Base-by-base conservation (phyloP, 2,888 invertebrate species). In the Agriotes lineatus region DNA sequence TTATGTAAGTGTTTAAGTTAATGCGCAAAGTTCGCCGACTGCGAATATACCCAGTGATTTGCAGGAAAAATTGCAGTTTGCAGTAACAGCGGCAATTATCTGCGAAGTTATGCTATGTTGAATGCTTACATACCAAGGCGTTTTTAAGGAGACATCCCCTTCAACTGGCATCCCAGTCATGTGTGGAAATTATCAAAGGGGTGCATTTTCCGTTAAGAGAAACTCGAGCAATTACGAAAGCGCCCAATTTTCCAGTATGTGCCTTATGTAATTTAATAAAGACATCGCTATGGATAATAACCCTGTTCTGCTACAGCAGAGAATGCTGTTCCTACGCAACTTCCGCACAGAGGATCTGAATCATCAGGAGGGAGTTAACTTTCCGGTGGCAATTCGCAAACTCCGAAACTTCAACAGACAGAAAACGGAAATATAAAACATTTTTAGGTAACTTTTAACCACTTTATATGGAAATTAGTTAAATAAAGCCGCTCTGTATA, bases 251-350 rank as follows among this genome's bases (percentile, higher is more conserved):
- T 66, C 66, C 66, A 58, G 59, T 66, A 66, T 44, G 35, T 65
- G 58, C 57, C 19, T 60, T 66, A 56, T 60, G 54, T 66, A 66
- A 66, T 60, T 66, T 66, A 66, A 66, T 66, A 66, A 60, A 60
- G 50, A 59, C 52, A 50, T 66, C 44, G 50, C 60, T 50, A 57
- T 39, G 50, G 50, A 45, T 48, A 65, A 58, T 58, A 65, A 65
- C 54, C 39, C 35, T 37, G 50, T 66, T 66, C 59, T 66, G 50
- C 35, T 60, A 60, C 52, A 66, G 44, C 20, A 59, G 42, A 42
- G 59, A 66, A 66, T 57, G 12, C 30, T 42, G 19, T 58, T 45
- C 9, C 52, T 42, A 58, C 58, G 35, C 58, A 50, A 58, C 48
- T 65, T 65, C 58, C 25, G 50, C 58, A 37, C 37, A 58, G 33